Percentiles rank a stretch among this genome's conserved stretches.
These are phyloP conservation scores for Cactoblastis cactorum DNA, from an alignment of 2,888 invertebrate genomes.

Conservation along the genomic window DNA sequence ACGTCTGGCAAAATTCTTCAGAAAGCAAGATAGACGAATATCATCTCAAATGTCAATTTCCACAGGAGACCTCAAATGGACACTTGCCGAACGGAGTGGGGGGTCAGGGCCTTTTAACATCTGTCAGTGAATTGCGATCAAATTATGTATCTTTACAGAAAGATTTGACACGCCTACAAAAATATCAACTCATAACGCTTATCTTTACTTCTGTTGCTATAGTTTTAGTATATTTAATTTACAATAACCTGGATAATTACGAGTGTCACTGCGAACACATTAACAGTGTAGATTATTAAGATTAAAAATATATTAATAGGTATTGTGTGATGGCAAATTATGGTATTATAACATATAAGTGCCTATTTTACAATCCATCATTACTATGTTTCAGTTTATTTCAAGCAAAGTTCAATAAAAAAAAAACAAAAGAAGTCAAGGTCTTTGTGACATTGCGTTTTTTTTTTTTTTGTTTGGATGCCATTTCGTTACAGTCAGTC, in stretches of 20 bases:
- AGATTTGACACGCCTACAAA: constrained; percentile 50
- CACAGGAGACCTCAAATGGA: constrained; percentile 56
- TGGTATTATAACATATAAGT: too few relatives aligned
- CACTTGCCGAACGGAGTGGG: constrained; percentile 65
- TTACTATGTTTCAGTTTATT: too few relatives aligned
- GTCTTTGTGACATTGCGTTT: too few relatives aligned
- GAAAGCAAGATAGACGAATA: constrained; percentile 85
- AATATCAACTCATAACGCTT: constrained; percentile 53
- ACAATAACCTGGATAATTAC: constrained; percentile 17
- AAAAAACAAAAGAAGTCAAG: too few relatives aligned
- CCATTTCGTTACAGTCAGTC: too few relatives aligned
- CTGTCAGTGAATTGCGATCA: constrained; percentile 65
- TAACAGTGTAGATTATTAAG: background rate
- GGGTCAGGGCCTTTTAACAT: constrained; percentile 86
- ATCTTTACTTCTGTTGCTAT: constrained; percentile 48
- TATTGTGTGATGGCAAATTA: too few relatives aligned
- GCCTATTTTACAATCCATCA: too few relatives aligned
- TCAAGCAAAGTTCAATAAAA: too few relatives aligned
- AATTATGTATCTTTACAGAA: constrained; percentile 51
- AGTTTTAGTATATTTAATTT: constrained; percentile 50
- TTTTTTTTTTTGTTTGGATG: too few relatives aligned
- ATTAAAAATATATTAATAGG: too few relatives aligned
- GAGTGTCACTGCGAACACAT: background rate
- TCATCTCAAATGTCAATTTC: constrained; percentile 84
- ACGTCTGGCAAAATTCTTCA: constrained; percentile 85